phyloP scores from a whole-genome alignment of 2,113 vertebrate genomes.

The Silurus glanis region DNA sequence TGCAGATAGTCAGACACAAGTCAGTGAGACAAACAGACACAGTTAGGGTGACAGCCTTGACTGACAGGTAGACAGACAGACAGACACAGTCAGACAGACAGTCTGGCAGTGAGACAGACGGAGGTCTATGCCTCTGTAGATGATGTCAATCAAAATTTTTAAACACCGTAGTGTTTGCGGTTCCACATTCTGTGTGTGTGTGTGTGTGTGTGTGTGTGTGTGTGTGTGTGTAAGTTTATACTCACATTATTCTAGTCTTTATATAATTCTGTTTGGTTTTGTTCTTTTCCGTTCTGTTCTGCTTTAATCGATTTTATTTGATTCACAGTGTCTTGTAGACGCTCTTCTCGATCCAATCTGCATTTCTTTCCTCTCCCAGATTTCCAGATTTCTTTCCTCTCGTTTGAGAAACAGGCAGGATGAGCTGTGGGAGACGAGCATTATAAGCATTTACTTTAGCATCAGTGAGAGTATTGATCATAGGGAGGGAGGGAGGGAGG shows the following conservation, averaged over 20 bases:
- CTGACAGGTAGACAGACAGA: constrained; percentile 3
- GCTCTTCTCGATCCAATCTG: neutral
- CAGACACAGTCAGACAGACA: neutral
- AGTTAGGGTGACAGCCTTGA: neutral
- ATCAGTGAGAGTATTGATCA: constrained; percentile 26
- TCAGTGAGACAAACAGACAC: too few relatives aligned
- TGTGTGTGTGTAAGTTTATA: neutral
- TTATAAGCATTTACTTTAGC: neutral
- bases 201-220: neutral
- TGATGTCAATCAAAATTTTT: neutral
- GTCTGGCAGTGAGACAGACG: neutral
- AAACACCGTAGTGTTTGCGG: neutral
- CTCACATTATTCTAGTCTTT: too few relatives aligned
- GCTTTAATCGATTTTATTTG: neutral
- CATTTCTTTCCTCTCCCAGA: neutral
- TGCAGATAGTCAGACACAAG: neutral
- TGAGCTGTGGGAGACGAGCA: neutral
- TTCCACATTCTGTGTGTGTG: neutral
- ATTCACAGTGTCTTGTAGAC: neutral
- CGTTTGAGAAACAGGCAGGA: neutral
- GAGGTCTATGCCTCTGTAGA: neutral
- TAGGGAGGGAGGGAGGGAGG: neutral
- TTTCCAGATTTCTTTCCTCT: neutral
- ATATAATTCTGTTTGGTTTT: too few relatives aligned
- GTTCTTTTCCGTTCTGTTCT: neutral